Conservation (phyloP, 2,888 invertebrate genomes). For the Tachina lurida region DNA sequence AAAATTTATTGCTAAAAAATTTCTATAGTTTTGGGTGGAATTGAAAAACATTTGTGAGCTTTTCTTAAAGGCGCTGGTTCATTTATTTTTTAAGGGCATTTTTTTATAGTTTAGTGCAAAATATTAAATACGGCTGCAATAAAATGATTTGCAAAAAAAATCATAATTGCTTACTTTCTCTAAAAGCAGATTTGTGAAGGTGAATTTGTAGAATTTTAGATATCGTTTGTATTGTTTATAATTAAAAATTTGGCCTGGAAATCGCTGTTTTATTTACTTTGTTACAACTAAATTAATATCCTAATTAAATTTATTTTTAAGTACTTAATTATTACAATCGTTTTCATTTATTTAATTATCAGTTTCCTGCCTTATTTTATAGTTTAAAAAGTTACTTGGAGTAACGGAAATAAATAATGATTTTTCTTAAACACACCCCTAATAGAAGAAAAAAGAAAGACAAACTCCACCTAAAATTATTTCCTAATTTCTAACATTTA, state of each 20-base stretch:
- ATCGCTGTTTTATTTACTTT: too few relatives aligned
- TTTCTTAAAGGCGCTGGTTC: too few relatives aligned
- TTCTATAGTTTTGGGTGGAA: background rate
- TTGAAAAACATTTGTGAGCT: background rate
- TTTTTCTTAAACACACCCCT: conserved; percentile 21
- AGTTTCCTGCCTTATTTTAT: conserved; percentile 11
- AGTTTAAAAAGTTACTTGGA: background rate
- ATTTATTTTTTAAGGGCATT: too few relatives aligned
- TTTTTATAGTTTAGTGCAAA: too few relatives aligned
- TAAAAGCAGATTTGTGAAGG: too few relatives aligned
- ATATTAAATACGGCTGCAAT: too few relatives aligned
- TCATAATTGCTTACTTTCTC: too few relatives aligned
- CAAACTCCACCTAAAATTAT: background rate
- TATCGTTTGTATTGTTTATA: too few relatives aligned
- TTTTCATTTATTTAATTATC: background rate
- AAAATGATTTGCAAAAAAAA: too few relatives aligned
- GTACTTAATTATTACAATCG: background rate
- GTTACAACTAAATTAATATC: too few relatives aligned
- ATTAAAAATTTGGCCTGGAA: too few relatives aligned
- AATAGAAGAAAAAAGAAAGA: background rate
- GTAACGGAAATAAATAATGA: conserved; percentile 40
- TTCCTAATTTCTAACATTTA: background rate
- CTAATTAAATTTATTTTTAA: background rate
- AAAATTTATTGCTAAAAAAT: conserved; percentile 48
- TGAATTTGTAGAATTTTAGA: too few relatives aligned